Evolutionary conservation across 2,888 invertebrate genomes (phyloP).

Genomic region (Yponomeuta sedellus): DNA sequence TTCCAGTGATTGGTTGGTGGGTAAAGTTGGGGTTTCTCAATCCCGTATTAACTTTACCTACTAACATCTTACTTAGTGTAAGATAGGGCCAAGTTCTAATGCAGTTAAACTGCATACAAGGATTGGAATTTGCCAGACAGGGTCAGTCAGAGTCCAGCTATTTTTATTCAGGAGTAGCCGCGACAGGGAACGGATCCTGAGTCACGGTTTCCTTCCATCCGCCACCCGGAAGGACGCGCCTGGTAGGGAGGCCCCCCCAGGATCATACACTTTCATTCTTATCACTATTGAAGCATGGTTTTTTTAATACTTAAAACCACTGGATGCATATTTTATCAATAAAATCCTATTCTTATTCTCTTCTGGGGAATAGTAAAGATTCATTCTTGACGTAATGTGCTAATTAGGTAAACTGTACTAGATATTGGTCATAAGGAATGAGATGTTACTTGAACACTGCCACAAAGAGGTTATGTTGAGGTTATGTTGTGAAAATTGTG

Average conservation of each 20-base stretch:
- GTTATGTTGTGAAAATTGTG: slow-evolving; percentile 21
- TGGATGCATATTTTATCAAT: no score
- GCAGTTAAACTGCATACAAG: no score
- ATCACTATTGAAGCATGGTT: neutral
- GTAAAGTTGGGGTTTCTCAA: no score
- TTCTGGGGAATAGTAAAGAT: no score
- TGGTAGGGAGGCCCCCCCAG: slow-evolving; percentile 77
- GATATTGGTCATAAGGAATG: neutral
- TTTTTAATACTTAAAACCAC: neutral
- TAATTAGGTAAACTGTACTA: neutral
- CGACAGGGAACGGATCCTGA: slow-evolving; percentile 74
- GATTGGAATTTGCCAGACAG: no score
- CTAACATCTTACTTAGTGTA: no score
- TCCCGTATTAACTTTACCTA: no score
- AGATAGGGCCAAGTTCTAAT: no score
- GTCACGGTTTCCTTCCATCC: slow-evolving; percentile 78
- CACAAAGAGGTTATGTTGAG: slow-evolving; percentile 14
- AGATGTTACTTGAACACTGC: neutral
- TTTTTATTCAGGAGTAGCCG: slow-evolving; percentile 69
- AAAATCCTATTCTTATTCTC: no score
- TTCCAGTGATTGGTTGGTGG: no score
- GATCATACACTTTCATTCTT: slow-evolving; percentile 44
- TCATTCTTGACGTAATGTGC: no score
- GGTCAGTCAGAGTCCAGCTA: neutral
- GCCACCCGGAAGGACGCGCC: slow-evolving; percentile 78